A percentile compares a stretch with the other conserved stretches of the same genome.
Conservation (phyloP, 2,113 vertebrate species). For the Malurus cyaneus region DNA sequence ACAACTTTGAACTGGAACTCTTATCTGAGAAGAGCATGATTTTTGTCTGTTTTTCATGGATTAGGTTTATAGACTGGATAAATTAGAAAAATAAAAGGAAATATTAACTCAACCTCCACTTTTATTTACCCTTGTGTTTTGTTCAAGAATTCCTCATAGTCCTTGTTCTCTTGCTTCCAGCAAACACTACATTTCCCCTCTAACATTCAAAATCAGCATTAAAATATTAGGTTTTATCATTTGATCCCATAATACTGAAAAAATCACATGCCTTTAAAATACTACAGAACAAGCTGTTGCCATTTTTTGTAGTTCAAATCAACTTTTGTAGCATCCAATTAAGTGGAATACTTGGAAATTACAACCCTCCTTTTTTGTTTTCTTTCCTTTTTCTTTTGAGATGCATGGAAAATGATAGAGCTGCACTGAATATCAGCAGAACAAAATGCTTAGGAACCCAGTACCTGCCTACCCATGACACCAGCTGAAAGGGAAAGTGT, state of each 20-base stretch:
- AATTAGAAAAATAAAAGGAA: constrained; percentile 21
- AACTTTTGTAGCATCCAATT: not conserved
- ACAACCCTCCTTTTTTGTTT: not conserved
- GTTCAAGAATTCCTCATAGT: not conserved
- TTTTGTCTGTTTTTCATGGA: not conserved
- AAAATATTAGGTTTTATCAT: not conserved
- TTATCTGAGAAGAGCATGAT: not conserved
- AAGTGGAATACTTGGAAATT: not conserved
- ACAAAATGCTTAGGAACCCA: not conserved
- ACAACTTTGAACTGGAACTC: not conserved
- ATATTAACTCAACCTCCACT: not conserved
- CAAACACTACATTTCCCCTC: not conserved
- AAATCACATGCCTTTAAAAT: not conserved
- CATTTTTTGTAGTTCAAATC: not conserved
- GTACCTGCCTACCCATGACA: not conserved
- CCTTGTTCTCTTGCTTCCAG: not conserved
- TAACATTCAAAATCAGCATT: not conserved
- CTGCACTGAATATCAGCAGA: not conserved
- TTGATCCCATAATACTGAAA: not conserved
- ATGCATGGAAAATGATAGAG: not conserved
- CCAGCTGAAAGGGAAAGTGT: not conserved
- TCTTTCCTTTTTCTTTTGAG: not conserved
- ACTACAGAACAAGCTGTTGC: not conserved
- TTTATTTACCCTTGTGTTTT: not conserved
- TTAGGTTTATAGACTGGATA: not conserved